Evolutionary conservation across 2,888 invertebrate genomes (phyloP), one percentile per base, ranked within the genome.

Genomic region (Selenia dentaria): DNA sequence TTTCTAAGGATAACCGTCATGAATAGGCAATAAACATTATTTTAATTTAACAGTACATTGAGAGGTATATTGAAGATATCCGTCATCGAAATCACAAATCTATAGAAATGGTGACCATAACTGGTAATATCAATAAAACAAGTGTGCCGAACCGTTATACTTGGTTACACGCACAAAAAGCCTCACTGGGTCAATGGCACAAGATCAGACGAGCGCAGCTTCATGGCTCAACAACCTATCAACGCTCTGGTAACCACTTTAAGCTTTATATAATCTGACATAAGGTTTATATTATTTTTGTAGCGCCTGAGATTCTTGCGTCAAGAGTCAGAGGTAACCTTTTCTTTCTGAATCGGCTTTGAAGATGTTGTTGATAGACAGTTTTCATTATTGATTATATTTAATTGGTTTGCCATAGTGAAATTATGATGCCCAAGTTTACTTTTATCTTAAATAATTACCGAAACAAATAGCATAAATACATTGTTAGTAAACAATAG

Each of bases 101-200:
- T 62, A 67, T 67, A 70, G 70, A 48, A 48, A 69, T 68, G 65
- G 64, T 60, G 78, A 73, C 79, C 76, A 79, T 83, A 77, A 76
- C 69, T 64, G 72, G 73, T 75, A 74, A 74, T 76, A 84, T 87
- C 85, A 84, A 86, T 84, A 83, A 77, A 79, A 76, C 80, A 79
- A 88, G 84, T 85, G 79, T 83, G 83, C 64, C 83, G 76, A 63
- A 53, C 89, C 89, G 89, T 90, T 90, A 90, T 69, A 63, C 51
- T 53, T 51, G 59, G 59, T 47, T 56, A 54, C 54, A 52, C 70
- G 74, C 52, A 86, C 84, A 90, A 88, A 89, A 89, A 88, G 73
- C 70, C 70, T 80, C 74, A 84, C 79, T 89, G 58, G 89, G 89
- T 90, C 88, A 90, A 70, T 80, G 82, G 89, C 84, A 86, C 88